Conservation (phyloP, 2,888 invertebrate species). For the Parasteatoda lunata region DNA sequence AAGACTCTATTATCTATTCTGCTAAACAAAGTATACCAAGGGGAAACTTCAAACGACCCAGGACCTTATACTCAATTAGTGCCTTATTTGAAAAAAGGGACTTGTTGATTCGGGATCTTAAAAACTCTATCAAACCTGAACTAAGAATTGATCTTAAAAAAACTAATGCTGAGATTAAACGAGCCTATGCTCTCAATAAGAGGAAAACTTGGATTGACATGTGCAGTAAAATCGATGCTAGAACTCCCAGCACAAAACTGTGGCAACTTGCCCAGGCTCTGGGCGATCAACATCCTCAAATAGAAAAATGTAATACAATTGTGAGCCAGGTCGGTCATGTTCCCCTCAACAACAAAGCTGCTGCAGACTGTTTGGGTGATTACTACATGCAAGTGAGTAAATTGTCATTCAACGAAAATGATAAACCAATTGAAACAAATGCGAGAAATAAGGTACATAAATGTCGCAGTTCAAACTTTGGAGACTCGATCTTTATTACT, state of each 20-base stretch:
- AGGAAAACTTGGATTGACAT: conserved; percentile 1
- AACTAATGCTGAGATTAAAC: conserved; percentile 4
- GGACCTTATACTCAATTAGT: conserved; percentile 1
- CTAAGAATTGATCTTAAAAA: conserved; percentile 1
- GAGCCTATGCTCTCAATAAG: conserved; percentile 11
- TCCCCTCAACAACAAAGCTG: conserved; percentile 2
- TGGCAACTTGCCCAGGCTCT: conserved; percentile 3
- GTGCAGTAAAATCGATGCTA: conserved; percentile 13
- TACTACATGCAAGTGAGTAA: conserved; percentile 7
- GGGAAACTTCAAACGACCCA: conserved; percentile 2
- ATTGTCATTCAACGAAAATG: background rate
- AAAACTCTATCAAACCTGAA: background rate
- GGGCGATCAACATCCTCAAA: background rate
- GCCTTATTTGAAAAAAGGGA: background rate
- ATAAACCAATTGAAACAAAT: background rate
- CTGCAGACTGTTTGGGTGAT: background rate
- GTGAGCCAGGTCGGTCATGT: background rate
- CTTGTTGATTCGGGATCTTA: conserved; percentile 1
- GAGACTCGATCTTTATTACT: background rate
- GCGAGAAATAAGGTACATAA: background rate
- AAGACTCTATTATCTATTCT: background rate
- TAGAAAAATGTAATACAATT: conserved; percentile 2
- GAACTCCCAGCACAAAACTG: conserved; percentile 4
- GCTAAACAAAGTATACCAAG: conserved; percentile 18
- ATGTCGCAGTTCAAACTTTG: conserved; percentile 11